Evolutionary conservation across 2,797 vertebrate genomes (phyloP), one percentile per base, ranked within the genome.

Genomic region (Eleutherodactylus coqui): DNA sequence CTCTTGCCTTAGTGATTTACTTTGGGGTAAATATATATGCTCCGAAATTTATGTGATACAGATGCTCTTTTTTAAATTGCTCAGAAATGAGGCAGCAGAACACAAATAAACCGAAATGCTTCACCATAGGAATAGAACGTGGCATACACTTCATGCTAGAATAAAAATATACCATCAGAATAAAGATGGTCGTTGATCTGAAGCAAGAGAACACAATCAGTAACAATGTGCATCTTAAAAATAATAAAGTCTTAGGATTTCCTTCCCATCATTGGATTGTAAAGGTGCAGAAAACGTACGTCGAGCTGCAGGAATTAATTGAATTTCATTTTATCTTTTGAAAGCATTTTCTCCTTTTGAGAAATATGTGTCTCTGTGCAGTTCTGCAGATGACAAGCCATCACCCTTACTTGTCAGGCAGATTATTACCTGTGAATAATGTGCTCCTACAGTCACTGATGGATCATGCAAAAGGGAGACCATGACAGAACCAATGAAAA

Each of bases 381-480:
- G 29, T 79, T 79, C 45, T 83, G 38, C 75, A 29, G 62, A n/a
- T 86, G 79, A 82, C 85, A 86, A 82, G 78, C 64, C 81, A 73
- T 87, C 86, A 62, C 73, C 62, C 51, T 58, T 72, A 72, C 32
- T 70, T 79, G 86, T 87, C 86, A 87, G 62, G 36, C 24, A 83
- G 80, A 87, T 87, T 79, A 87, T 72, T 64, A 83, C 45, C 75
- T 73, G 60, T 79, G 75, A 72, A 87, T 87, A 72, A 78, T 82
- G 70, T 73, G 67, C 55, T 69, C 17, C 55, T 51, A 75, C 45
- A 36, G 19, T 64, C 47, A 45, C 24, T 73, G 64, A 83, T 76
- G 45, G 73, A 86, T 86, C 45, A 58, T 24, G 60, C 45, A 41
- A 86, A 78, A 83, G 49, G 49, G 17, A 86, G 36, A 70, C 62